Evolutionary conservation across 2,113 vertebrate genomes (phyloP), one percentile per base, ranked within the genome.

Genomic region (Drymodes brunneopygia): DNA sequence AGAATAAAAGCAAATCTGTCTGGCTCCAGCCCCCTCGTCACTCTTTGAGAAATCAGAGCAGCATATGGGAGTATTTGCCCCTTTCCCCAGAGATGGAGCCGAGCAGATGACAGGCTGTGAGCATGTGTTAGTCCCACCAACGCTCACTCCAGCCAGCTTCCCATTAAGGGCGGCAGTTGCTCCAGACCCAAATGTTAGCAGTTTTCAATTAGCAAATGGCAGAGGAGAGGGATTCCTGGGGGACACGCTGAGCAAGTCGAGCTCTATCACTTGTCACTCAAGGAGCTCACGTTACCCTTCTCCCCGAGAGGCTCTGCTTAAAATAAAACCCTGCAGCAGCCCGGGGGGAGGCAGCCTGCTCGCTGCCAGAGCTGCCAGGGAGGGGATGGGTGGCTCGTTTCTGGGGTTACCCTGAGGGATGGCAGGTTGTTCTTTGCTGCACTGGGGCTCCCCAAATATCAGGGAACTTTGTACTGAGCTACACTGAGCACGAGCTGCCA

Each of bases 181-280:
- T 92, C 64, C 88, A 82, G 94, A 21, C 94, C 94, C 95, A 94
- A 96, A 94, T 77, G 96, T 94, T 95, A 28, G 90, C 90, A 92
- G 94, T 92, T 97, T 97, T 96, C 96, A 94, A 95, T 94, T 95
- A 97, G 95, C 94, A 96, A 96, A 96, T 90, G 96, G 96, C 92
- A 94, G 90, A 96, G 88, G 88, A 80, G 48, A 57, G 94, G 85
- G 88, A 93, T 93, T 96, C 94, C 95, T 93, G 86, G 86, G 94
- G 96, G 96, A 94, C 92, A 82, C 57, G 33, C 92, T 42, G 31
- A 94, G 92, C 88, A 51, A 94, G 88, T 75, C 85, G 28, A 92
- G 85, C 94, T 85, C 95, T 66, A 82, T 64, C 88, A 45, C 95
- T 93, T 90, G 94, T 94, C 90, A 92, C 95, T 94, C 94, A 88